These are phyloP conservation scores for Calyptommatus sinebrachiatus DNA, from an alignment of 2,113 vertebrate species.

Conservation along the genomic window DNA sequence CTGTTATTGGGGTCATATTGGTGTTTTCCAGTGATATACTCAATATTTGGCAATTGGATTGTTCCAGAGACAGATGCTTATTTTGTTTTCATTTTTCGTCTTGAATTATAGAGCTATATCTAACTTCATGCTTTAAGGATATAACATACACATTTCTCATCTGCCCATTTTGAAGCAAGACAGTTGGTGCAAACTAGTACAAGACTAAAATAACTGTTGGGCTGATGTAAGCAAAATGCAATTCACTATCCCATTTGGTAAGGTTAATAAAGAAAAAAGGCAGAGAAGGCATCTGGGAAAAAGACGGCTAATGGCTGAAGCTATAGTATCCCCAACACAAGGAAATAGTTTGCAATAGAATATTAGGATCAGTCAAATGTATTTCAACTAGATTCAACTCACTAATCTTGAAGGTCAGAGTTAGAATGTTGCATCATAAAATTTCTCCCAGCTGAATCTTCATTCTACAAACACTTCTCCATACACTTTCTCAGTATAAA, in stretches of 20 bases:
- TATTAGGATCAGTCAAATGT: background rate
- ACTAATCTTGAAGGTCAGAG: too few species aligned
- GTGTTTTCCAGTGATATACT: conserved; percentile 25
- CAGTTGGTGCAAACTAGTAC: background rate
- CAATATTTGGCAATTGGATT: conserved; percentile 4
- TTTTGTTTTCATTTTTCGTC: background rate
- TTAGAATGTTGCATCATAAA: too few species aligned
- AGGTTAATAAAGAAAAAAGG: conserved; percentile 53
- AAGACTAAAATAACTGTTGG: conserved; percentile 27
- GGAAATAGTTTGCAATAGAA: background rate
- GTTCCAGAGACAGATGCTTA: background rate
- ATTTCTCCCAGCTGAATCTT: too few species aligned
- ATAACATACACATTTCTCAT: conserved; percentile 27
- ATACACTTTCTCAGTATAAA: too few species aligned
- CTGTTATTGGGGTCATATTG: conserved; percentile 34
- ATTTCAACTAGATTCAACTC: too few species aligned
- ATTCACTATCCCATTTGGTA: conserved; percentile 32
- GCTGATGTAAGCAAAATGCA: conserved; percentile 58
- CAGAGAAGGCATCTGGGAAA: conserved; percentile 49
- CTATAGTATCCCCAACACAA: conserved; percentile 49
- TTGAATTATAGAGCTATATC: conserved; percentile 23
- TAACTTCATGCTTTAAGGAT: background rate
- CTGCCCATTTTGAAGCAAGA: conserved; percentile 39
- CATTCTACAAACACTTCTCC: too few species aligned
- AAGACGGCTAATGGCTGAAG: conserved; percentile 61